Conservation (phyloP, 2,113 vertebrate species). For the Oceanites oceanicus region DNA sequence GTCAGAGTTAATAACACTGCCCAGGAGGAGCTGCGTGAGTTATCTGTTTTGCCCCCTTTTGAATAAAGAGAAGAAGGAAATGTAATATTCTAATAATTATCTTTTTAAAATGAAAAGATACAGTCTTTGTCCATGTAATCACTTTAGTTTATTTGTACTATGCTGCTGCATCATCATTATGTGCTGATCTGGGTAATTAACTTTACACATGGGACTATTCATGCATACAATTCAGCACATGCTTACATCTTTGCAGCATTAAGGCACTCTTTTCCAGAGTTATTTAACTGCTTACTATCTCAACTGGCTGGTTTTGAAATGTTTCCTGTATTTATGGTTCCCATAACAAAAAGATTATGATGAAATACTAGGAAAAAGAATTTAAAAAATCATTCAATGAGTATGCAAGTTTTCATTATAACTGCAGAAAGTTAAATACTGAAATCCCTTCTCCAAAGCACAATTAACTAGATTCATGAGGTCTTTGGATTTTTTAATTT, state of each 20-base stretch:
- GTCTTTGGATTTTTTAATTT: conserved; percentile 17
- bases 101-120: neutral
- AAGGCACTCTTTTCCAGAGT: neutral
- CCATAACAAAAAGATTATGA: neutral
- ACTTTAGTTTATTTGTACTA: neutral
- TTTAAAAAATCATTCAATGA: neutral
- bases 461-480: neutral
- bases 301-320: neutral
- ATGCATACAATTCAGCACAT: neutral
- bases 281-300: neutral
- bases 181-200: conserved; percentile 20
- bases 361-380: neutral
- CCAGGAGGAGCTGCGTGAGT: neutral
- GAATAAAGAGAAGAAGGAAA: conserved; percentile 11
- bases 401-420: neutral
- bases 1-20: neutral
- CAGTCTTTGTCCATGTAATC: neutral
- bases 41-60: neutral
- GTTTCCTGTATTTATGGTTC: neutral
- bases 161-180: neutral
- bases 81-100: neutral
- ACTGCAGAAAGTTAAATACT: neutral
- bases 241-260: neutral
- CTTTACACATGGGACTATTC: conserved; percentile 8
- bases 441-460: neutral